Base-by-base conservation (phyloP, 2,888 invertebrate genomes). In the Ichneumoninae sp. region DNA sequence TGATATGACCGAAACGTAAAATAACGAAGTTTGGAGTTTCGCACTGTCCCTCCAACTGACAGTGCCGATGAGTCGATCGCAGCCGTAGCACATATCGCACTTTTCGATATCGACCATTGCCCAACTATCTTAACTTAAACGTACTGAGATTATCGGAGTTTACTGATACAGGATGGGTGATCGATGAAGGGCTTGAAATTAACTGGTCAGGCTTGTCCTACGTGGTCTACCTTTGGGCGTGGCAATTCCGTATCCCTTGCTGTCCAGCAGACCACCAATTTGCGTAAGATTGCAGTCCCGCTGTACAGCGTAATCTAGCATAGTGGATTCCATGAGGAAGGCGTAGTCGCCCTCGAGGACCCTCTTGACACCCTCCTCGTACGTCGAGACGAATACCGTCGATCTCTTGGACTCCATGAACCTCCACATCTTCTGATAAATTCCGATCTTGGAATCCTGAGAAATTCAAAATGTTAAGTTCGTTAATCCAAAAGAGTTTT, bases 271-370 rank as follows among this genome's bases (percentile, higher is more conserved):
- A 0, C 99, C 99, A 0, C 99, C 99, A 78, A 99, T 98, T 95
- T 99, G 99, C n/a, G 98, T 99, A 73, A 99, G 94, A 92, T 99
- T 98, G 92, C 99, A 99, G 93, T 99, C 98, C 68, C 99, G 95
- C 94, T 98, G 97, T n/a, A 98, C 98, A 10, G 97, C 96, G 92
- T 99, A 99, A 94, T 99, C 99, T 85, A 99, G 94, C 97, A 98
- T 98, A 0, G 99, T 98, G 0, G 98, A 99, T 94, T 99, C 99
- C 98, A 99, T 99, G 22, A 99, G 95, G 93, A 98, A 99, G 0
- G 99, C 99, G 94, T 99, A 99, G 94, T 99, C 97, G 0, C 97
- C 98, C 74, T 96, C 96, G 71, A 98, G 94, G 0, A 99, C 99
- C 69, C 97, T 95, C 88, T 96, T 95, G 36, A 99, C 97, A 0